A percentile compares a stretch with the other conserved stretches of the same genome.
phyloP scores from a whole-genome alignment of 2,888 invertebrate species.

The Ophion ellenae region DNA sequence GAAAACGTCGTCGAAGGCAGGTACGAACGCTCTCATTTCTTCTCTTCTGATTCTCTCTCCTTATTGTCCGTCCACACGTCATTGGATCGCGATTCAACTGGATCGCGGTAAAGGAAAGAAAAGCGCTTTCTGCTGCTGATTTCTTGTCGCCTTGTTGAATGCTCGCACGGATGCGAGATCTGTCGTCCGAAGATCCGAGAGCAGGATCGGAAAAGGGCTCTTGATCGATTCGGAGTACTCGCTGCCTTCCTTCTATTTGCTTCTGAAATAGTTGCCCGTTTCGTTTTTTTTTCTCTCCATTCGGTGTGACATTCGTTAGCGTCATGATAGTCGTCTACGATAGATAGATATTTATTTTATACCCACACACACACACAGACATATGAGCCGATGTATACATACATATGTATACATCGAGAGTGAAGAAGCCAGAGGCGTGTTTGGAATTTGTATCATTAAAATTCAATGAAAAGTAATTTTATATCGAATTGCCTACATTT shows the following conservation, averaged over 20 bases:
- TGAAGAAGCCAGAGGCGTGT: not conserved
- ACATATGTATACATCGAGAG: not conserved
- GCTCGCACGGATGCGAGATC: constrained; percentile 40
- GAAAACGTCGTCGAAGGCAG: constrained; percentile 23
- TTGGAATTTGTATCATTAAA: not conserved
- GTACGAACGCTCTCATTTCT: not conserved
- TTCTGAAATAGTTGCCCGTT: constrained; percentile 46
- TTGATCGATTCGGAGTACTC: constrained; percentile 67
- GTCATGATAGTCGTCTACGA: constrained; percentile 43
- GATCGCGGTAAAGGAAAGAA: constrained; percentile 21
- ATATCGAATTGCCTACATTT: not conserved
- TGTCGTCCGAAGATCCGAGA: not conserved
- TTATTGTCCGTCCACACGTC: constrained; percentile 39
- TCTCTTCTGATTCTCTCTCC: constrained; percentile 13
- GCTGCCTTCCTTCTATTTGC: constrained; percentile 29
- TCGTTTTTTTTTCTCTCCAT: constrained; percentile 42
- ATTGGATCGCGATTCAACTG: constrained; percentile 33
- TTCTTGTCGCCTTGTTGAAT: constrained; percentile 50
- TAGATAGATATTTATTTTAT: not conserved
- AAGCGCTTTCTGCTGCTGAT: constrained; percentile 41
- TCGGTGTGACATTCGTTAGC: constrained; percentile 67
- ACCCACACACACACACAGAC: not conserved
- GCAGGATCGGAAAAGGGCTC: constrained; percentile 39
- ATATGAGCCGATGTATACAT: too few relatives aligned
- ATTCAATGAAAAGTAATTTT: not conserved